phyloP scores from a whole-genome alignment of 2,113 vertebrate genomes.

The Perca fluviatilis region DNA sequence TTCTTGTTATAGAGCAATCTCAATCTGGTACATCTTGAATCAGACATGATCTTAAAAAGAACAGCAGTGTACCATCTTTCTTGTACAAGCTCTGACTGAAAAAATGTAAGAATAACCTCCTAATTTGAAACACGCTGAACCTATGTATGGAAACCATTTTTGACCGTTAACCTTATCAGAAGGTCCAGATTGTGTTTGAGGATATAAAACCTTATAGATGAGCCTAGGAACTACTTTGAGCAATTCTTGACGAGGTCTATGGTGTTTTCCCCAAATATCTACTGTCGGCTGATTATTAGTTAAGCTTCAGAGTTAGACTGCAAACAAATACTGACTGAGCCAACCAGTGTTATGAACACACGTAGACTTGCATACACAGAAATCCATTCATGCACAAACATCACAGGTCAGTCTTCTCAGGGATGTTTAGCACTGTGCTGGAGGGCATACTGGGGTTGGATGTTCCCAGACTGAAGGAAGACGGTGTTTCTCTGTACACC shows the following conservation, averaged over 20 bases:
- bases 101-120: neutral
- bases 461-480: slow-evolving; percentile 13
- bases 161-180: slow-evolving; percentile 2
- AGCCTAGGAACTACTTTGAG: neutral
- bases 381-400: neutral
- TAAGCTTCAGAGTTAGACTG: slow-evolving; percentile 12
- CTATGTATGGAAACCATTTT: neutral
- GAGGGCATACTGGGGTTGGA: slow-evolving; percentile 36
- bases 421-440: slow-evolving; percentile 72
- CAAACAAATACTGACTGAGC: slow-evolving; percentile 23
- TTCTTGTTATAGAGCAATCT: slow-evolving; percentile 4
- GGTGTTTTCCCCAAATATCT: neutral
- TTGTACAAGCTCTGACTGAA: slow-evolving; percentile 14
- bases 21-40: neutral
- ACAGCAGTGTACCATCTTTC: neutral
- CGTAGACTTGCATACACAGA: slow-evolving; percentile 44
- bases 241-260: neutral
- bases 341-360: neutral
- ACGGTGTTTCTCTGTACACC: slow-evolving; percentile 85
- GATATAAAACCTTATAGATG: neutral
- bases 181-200: neutral
- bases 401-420: slow-evolving; percentile 89
- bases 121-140: slow-evolving; percentile 9
- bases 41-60: neutral
- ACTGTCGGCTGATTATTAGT: slow-evolving; percentile 18